Evolutionary conservation across 2,888 invertebrate genomes (phyloP), one percentile per base, ranked within the genome.

Genomic region (Stomorhina lunata): DNA sequence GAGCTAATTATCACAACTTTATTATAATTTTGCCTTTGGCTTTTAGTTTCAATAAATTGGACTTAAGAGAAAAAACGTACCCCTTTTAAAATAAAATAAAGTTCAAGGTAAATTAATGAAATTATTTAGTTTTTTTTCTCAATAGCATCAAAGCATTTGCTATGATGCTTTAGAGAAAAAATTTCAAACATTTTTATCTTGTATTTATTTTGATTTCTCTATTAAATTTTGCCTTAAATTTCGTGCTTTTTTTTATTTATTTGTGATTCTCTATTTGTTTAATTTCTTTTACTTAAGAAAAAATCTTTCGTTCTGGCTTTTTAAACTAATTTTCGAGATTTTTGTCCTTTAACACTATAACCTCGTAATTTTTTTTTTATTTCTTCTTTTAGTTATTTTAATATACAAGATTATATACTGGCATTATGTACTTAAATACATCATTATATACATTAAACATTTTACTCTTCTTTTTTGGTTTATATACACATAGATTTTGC

Each of bases 271-370:
- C 17, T 43, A 50, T 27, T 20, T 10, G 37, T 48, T 59, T 34
- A 1, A 2, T 48, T 6, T 34, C 7, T 29, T 2, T 72, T 37
- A 4, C 4, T 55, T 29, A n/a, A n/a, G n/a, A n/a, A n/a, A n/a
- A n/a, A n/a, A n/a, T 53, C 4, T 32, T 25, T 37, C 1, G 1
- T 15, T 57, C 6, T 65, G n/a, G n/a, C n/a, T 45, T 57, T 59
- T 37, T 25, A 40, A 71, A 79, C 72, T 43, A 80, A 72, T 66
- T 72, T 79, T 66, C 32, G 22, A 79, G 79, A 79, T 66, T 79
- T 73, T 61, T 68, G 66, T 66, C 79, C 66, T 80, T 68, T 73
- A 66, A 53, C 34, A 66, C 17, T 66, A 25, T 53, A 43, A 80
- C 79, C 79, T 73, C 72, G 66, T 76, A 27, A 40, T 61, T 68